These are phyloP conservation scores for Eristalis arbustorum DNA, from an alignment of 2,888 invertebrate genomes.

Conservation along the genomic window DNA sequence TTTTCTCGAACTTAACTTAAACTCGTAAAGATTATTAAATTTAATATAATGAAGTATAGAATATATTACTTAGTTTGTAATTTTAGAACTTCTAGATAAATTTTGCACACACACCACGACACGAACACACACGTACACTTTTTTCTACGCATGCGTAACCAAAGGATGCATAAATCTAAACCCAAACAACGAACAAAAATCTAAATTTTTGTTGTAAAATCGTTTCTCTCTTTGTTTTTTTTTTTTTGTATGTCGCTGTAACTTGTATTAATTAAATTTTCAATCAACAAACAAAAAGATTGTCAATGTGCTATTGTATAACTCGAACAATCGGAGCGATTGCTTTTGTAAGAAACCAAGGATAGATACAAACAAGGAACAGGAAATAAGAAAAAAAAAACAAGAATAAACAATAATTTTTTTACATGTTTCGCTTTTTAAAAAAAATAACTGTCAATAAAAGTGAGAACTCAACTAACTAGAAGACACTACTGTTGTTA, in stretches of 20 bases:
- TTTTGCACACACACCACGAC: slow-evolving; percentile 44
- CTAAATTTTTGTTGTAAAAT: slow-evolving; percentile 49
- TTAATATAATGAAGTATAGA: slow-evolving; percentile 7
- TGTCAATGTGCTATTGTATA: slow-evolving; percentile 56
- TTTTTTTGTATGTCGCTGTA: slow-evolving; percentile 23
- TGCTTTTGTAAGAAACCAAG: slow-evolving; percentile 57
- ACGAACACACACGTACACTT: slow-evolving; percentile 36
- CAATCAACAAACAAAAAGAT: slow-evolving; percentile 9
- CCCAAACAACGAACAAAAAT: slow-evolving; percentile 63
- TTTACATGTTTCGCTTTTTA: slow-evolving; percentile 63
- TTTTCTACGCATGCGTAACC: slow-evolving; percentile 47
- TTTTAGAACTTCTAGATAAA: slow-evolving; percentile 63
- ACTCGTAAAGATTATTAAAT: slow-evolving; percentile 50
- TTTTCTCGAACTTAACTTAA: slow-evolving; percentile 44
- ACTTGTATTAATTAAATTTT: slow-evolving; percentile 12
- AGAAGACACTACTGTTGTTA: slow-evolving; percentile 47
- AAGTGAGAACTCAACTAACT: slow-evolving; percentile 62
- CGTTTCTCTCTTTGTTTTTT: background rate
- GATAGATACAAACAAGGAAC: slow-evolving; percentile 20
- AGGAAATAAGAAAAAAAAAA: background rate
- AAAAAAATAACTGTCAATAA: slow-evolving; percentile 48
- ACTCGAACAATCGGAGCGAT: slow-evolving; percentile 33
- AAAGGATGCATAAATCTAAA: slow-evolving; percentile 12
- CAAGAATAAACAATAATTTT: slow-evolving; percentile 19
- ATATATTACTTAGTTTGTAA: slow-evolving; percentile 56